Percentiles rank a stretch among this genome's conserved stretches.
Evolutionary conservation across 1,140 invertebrate genomes (phyloP).

Genomic region (Lordiphosa mommai): DNA sequence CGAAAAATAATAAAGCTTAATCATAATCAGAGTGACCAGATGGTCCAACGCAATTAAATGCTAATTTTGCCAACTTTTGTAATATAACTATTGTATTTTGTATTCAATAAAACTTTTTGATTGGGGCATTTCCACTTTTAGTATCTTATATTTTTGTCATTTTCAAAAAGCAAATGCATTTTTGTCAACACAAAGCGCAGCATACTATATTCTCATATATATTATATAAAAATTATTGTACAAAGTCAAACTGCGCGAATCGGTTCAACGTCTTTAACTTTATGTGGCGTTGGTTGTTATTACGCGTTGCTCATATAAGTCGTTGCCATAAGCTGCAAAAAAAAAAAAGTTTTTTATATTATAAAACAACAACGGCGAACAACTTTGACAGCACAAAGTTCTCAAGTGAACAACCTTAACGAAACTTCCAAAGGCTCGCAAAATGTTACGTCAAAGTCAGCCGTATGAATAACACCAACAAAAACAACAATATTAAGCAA

Average conservation of each 20-base stretch:
- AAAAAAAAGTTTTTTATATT: conserved; percentile 25
- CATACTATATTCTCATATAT: background rate
- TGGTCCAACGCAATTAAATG: no score
- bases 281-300: conserved; percentile 13
- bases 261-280: conserved; percentile 64
- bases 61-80: no score
- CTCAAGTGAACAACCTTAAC: conserved; percentile 52
- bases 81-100: no score
- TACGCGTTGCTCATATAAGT: conserved; percentile 30
- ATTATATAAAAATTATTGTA: background rate
- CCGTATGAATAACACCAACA: background rate
- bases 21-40: no score
- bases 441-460: background rate
- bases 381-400: conserved; percentile 45
- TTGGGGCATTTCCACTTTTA: no score
- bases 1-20: no score
- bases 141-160: no score
- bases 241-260: conserved; percentile 20
- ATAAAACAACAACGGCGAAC: conserved; percentile 19
- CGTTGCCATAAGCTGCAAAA: conserved; percentile 38
- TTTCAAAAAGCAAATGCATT: no score
- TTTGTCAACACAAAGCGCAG: no score
- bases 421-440: background rate
- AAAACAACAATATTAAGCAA: background rate
- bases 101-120: no score